Evolutionary conservation across 2,888 invertebrate species (phyloP), one percentile per base, ranked within the genome.

Genomic region (Ennomos erosarius): DNA sequence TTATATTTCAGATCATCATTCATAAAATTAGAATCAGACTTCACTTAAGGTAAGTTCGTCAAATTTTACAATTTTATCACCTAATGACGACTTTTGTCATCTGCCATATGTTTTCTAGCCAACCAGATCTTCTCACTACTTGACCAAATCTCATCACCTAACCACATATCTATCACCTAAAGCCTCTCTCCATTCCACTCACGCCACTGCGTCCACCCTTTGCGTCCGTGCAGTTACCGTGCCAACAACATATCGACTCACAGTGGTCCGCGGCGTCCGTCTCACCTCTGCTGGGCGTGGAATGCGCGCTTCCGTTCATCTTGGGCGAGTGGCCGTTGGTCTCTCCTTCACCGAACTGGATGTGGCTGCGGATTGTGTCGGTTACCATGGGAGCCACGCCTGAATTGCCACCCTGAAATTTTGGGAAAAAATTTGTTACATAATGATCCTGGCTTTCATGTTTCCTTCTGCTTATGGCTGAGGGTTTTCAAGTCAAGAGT

Each of bases 291-390:
- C 90, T 90, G 78, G 92, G 90, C 47, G 90, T 88, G 36, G 91
- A 90, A 46, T 78, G 62, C 43, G 81, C 85, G 79, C 88, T 90
- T 48, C 90, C 89, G 74, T 91, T 90, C 63, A 68, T 67, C 82
- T 87, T 87, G 64, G 75, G 85, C 33, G 90, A 87, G 72, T 87
- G 84, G 0, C 62, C 44, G 80, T 88, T 89, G 77, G 79, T 76
- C 64, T 83, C 82, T 13, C 82, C 79, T 70, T 92, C 92, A 43
- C 93, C 93, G 75, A 94, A 93, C 78, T 93, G 88, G 70, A 94
- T 93, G 90, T 93, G 90, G 88, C 94, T 94, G 83, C 94, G 93
- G 82, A 93, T 93, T 65, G 93, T 93, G 84, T 94, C 93, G 68
- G 93, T 94, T 76, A 93, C 88, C 91, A 93, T 91, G 57, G 92